Evolutionary conservation across 92 coral and sea anemone species (phyloP).

Genomic region (Zoanthus solanderi): DNA sequence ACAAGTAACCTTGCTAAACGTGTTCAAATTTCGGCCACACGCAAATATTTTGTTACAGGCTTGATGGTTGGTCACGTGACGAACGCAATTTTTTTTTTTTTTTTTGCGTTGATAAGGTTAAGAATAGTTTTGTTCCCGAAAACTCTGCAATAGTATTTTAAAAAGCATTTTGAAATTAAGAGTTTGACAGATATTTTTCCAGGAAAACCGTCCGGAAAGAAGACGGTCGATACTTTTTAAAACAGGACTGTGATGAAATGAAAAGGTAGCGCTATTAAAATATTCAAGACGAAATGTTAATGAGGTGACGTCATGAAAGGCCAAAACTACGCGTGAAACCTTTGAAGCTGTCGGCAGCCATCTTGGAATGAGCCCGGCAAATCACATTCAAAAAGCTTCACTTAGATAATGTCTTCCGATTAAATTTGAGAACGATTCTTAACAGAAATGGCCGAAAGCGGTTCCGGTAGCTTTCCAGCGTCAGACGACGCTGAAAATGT

Average conservation of each 20-base stretch:
- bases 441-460: constrained; percentile 78
- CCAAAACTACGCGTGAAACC: constrained; percentile 54
- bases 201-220: not conserved
- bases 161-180: not conserved
- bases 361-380: constrained; percentile 65
- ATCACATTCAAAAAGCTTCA: constrained; percentile 4
- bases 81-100: not conserved
- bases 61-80: constrained; percentile 7
- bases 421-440: not conserved
- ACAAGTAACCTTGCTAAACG: not conserved
- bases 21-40: constrained; percentile 5
- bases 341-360: constrained; percentile 78
- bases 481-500: constrained; percentile 80
- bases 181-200: not conserved
- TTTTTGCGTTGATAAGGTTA: not conserved
- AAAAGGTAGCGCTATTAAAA: constrained; percentile 52
- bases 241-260: not conserved
- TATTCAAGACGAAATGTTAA: constrained; percentile 71
- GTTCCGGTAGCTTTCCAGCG: constrained; percentile 57
- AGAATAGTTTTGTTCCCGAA: not conserved
- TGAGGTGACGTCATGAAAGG: constrained; percentile 77
- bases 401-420: constrained; percentile 31
- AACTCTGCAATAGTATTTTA: not conserved
- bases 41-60: not conserved
- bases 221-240: not conserved